Base-by-base conservation (phyloP, 2,797 vertebrate species). In the Lateolabrax maculatus region DNA sequence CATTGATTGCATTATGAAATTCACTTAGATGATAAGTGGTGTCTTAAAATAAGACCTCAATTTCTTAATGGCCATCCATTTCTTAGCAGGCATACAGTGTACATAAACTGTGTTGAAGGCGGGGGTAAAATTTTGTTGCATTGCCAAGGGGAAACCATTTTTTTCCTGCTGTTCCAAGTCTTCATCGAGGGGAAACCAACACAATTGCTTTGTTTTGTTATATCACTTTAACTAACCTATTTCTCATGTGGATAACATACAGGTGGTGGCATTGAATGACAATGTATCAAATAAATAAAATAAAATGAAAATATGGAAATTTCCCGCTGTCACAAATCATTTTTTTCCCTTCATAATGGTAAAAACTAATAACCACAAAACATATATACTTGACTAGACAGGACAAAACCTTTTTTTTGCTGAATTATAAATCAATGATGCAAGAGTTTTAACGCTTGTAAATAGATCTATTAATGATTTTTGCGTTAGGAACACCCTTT, bases 1-100 rank as follows among this genome's bases (percentile, higher is more conserved):
- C 85, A 92, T 84, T 83, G 88, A 93, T 82, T 83, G 82, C 77
- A 83, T 77, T 81, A 67, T 87, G 77, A 90, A 92, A 89, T 79
- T 86, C 85, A 85, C 83, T 84, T 73, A 57, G 78, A 88, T 90
- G 82, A 91, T 76, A 73, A 89, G 80, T 86, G 71, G 62, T 83
- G 77, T 87, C 72, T 81, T 86, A 67, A 74, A 85, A 80, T 90
- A 48, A 70, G 72, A 71, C 67, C 41, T 91, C 71, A 66, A 89
- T 90, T 85, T 80, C 63, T 71, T 88, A 90, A 88, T 86, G 83
- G 78, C 70, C 43, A 78, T 77, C 62, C 68, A 77, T 86, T 89
- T 81, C 76, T 71, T 70, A 60, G 75, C 55, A 71, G 81, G 19
- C 70, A 58, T 64, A 69, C 65, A 79, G 68, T 36, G n/a, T n/a